Evolutionary conservation across 2,797 vertebrate genomes (phyloP).

Genomic region (Oophaga sylvatica): DNA sequence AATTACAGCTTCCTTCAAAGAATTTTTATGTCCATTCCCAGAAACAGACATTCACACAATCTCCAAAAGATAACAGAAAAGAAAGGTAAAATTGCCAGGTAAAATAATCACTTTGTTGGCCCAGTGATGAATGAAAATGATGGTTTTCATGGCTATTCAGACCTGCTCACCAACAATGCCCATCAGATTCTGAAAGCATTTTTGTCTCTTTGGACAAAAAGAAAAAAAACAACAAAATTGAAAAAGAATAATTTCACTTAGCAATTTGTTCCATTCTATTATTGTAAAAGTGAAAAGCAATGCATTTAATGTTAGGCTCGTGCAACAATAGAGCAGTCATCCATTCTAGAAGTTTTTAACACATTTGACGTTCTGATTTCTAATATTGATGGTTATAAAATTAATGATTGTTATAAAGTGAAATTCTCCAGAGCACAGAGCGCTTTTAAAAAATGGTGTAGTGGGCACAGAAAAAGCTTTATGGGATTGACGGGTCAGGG

Average conservation of each 20-base stretch:
- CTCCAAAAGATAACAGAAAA: neutral
- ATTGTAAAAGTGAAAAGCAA: neutral
- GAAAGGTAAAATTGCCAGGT: constrained; percentile 21
- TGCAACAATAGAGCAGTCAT: neutral
- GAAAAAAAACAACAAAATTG: constrained; percentile 7
- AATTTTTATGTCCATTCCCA: constrained; percentile 60
- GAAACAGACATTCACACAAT: neutral
- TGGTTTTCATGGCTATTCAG: constrained; percentile 46
- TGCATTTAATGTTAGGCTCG: neutral
- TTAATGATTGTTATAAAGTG: too few species aligned
- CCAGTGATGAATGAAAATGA: constrained; percentile 37
- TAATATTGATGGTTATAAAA: neutral
- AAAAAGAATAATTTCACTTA: constrained; percentile 38
- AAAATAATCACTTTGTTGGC: constrained; percentile 44
- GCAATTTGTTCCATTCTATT: constrained; percentile 19
- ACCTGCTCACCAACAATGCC: constrained; percentile 19
- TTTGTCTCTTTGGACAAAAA: neutral
- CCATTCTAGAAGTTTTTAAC: neutral
- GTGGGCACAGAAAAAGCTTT: too few species aligned
- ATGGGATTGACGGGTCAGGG: too few species aligned
- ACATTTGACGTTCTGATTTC: neutral
- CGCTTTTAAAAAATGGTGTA: too few species aligned
- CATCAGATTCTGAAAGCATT: constrained; percentile 36
- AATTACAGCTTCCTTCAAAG: constrained; percentile 69
- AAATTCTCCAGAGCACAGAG: too few species aligned